Evolutionary conservation across 2,113 vertebrate species (phyloP), one percentile per base, ranked within the genome.

Genomic region (Rhinolophus ferrumequinum): DNA sequence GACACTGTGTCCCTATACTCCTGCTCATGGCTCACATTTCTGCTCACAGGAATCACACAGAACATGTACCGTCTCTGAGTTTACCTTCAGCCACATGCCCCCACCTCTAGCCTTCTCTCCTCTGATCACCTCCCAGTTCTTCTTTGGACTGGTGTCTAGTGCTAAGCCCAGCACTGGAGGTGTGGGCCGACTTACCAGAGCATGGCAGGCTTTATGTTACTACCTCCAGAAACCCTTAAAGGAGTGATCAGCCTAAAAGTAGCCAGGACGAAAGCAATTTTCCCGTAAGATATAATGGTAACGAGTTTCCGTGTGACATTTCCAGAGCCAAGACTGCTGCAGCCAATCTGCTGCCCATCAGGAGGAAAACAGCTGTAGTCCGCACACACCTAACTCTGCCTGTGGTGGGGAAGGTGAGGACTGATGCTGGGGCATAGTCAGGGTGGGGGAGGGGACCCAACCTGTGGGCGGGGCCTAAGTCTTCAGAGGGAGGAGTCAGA

Each of bases 131-230:
- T 22, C 14, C 52, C 56, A 26, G 6, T 1, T 54, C 47, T 11
- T 50, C 47, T 50, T 50, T 50, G 47, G 11, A 50, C 47, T 50
- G 11, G 47, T 5, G 2, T 28, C 3, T 15, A 14, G 15, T 24
- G 47, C 54, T 67, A 15, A 66, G 26, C 22, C 3, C 41, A 67
- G 56, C 7, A 16, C 24, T 6, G 3, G 28, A 54, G 19, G 4
- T 16, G 4, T 10, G 47, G 16, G 13, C 47, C 30, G 79, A 81
- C 47, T 84, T 12, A 21, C 24, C 26, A 41, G 66, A n/a, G 30
- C 10, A 1, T 0, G 18, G 11, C 22, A 75, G 38, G 15, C 0
- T 4, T 33, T 1, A 4, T 16, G 6, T 38, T 9, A 33, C 22
- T 11, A 35, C 21, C 6, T 75, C 66, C 41, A 19, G 52, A 3